phyloP scores from a whole-genome alignment of 2,888 invertebrate species.

The Timema cristinae region DNA sequence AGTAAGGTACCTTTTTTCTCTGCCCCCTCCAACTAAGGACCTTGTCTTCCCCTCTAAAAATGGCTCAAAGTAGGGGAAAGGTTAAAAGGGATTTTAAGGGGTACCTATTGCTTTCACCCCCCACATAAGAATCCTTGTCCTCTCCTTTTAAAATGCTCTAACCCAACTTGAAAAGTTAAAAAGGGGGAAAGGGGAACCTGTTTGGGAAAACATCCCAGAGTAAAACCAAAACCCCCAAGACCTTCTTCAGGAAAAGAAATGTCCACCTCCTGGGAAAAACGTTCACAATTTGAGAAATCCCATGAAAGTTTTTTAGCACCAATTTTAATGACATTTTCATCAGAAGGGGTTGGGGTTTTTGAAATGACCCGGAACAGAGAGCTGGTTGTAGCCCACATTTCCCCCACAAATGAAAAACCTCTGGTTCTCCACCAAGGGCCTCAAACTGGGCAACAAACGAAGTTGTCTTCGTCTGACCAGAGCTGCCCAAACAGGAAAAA shows the following conservation, averaged over 20 bases:
- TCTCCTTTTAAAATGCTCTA: too few species aligned
- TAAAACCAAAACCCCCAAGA: slow-evolving; percentile 63
- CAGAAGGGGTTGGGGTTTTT: not conserved
- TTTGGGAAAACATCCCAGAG: slow-evolving; percentile 66
- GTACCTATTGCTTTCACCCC: too few species aligned
- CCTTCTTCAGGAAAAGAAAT: slow-evolving; percentile 61
- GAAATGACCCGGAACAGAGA: slow-evolving; percentile 63
- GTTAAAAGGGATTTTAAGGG: too few species aligned
- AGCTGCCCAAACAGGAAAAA: slow-evolving; percentile 47
- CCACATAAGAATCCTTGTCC: too few species aligned
- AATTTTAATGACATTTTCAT: not conserved
- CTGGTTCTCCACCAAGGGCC: slow-evolving; percentile 65
- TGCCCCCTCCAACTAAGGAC: slow-evolving; percentile 66
- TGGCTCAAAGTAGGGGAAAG: too few species aligned
- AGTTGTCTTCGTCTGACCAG: slow-evolving; percentile 67
- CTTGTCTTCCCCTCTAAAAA: slow-evolving; percentile 49
- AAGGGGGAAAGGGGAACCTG: too few species aligned
- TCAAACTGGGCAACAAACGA: slow-evolving; percentile 64
- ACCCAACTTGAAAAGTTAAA: too few species aligned
- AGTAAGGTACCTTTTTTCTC: slow-evolving; percentile 60
- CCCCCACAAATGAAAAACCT: slow-evolving; percentile 63
- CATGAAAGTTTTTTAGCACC: not conserved
- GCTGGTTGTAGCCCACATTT: slow-evolving; percentile 64
- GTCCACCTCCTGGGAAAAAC: slow-evolving; percentile 63
- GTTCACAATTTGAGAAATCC: too few species aligned